phyloP scores from a whole-genome alignment of 2,113 vertebrate genomes.

The Megalops atlanticus region DNA sequence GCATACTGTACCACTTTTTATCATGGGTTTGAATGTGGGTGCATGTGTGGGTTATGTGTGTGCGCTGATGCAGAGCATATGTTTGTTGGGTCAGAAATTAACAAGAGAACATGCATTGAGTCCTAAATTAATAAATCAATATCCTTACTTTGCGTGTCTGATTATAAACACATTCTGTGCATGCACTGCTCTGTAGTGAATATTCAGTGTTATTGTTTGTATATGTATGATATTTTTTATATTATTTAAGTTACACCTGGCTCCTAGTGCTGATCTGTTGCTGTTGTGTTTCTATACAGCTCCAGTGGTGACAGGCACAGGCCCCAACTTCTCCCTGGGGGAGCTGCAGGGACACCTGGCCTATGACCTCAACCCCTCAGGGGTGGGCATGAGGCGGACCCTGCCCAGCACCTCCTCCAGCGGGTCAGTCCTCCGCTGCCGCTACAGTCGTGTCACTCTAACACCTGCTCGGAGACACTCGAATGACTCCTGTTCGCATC shows the following conservation, averaged over 20 bases:
- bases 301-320: slow-evolving; percentile 88
- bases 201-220: not conserved
- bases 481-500: too few species aligned
- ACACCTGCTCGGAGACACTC: not conserved
- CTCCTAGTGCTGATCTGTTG: not conserved
- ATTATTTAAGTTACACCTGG: not conserved
- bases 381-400: slow-evolving; percentile 87
- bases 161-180: too few species aligned
- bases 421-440: slow-evolving; percentile 70
- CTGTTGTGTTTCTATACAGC: slow-evolving; percentile 63
- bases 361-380: slow-evolving; percentile 92
- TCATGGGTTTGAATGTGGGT: too few species aligned
- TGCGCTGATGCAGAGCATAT: too few species aligned
- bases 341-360: slow-evolving; percentile 96
- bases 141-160: too few species aligned
- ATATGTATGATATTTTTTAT: too few species aligned
- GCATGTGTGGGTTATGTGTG: too few species aligned
- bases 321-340: slow-evolving; percentile 93
- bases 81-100: too few species aligned
- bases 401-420: slow-evolving; percentile 94
- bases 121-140: too few species aligned
- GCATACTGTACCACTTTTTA: too few species aligned
- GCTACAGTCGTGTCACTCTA: not conserved
- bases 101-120: too few species aligned
- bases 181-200: not conserved